phyloP scores from a whole-genome alignment of 2,888 invertebrate species.

The Pyrrhia umbra region DNA sequence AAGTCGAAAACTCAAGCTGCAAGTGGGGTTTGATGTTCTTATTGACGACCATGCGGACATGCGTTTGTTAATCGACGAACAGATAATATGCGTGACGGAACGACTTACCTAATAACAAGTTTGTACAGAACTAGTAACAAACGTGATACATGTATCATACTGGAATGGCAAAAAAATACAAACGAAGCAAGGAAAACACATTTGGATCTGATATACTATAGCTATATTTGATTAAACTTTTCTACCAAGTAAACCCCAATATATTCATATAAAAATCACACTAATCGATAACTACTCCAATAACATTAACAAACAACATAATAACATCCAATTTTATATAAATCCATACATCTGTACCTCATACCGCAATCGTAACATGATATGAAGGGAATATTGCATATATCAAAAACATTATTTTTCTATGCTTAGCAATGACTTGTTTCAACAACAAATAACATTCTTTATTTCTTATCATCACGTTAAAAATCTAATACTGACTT shows the following conservation, averaged over 20 bases:
- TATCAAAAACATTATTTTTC: conserved; percentile 72
- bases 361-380: conserved; percentile 79
- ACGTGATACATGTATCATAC: conserved; percentile 50
- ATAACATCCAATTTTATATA: conserved; percentile 80
- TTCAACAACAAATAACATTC: conserved; percentile 81
- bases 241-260: conserved; percentile 90
- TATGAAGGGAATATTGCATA: conserved; percentile 86
- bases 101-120: conserved; percentile 78
- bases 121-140: conserved; percentile 55
- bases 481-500: conserved; percentile 90
- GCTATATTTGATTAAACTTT: conserved; percentile 88
- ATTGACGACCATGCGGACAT: conserved; percentile 78
- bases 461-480: conserved; percentile 81
- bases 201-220: conserved; percentile 76
- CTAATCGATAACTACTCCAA: conserved; percentile 87
- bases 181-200: conserved; percentile 75
- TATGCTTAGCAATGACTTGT: conserved; percentile 84
- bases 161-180: conserved; percentile 53
- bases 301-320: conserved; percentile 90
- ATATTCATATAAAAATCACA: conserved; percentile 91
- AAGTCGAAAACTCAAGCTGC: conserved; percentile 74
- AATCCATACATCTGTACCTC: conserved; percentile 80
- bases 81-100: conserved; percentile 59
- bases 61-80: conserved; percentile 71
- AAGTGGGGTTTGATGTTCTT: conserved; percentile 63